Conservation (phyloP, 2,797 vertebrate genomes). For the Botia kubotai region DNA sequence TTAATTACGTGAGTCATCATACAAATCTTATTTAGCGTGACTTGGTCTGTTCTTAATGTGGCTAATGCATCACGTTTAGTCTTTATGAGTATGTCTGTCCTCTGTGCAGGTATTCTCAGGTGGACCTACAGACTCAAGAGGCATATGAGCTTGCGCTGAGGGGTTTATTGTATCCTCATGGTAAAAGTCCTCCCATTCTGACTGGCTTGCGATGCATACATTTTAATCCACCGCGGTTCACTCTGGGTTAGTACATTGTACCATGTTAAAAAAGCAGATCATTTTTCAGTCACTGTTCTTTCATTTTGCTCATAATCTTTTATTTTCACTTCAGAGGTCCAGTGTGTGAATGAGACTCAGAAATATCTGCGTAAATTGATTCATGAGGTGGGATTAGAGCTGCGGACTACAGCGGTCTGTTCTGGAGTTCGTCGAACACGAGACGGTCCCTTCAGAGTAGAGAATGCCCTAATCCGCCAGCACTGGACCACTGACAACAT, state of each 20-base stretch:
- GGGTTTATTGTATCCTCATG: slow-evolving; percentile 85
- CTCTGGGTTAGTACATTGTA: slow-evolving; percentile 80
- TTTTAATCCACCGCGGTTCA: slow-evolving; percentile 88
- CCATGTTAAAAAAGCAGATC: neutral
- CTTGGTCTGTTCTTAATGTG: neutral
- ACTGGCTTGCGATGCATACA: slow-evolving; percentile 83
- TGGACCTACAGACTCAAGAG: slow-evolving; percentile 89
- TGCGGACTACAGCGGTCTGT: slow-evolving; percentile 87
- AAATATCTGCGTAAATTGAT: slow-evolving; percentile 87
- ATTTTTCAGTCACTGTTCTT: neutral
- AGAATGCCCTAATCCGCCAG: slow-evolving; percentile 81
- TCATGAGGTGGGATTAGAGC: slow-evolving; percentile 92
- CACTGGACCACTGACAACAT: slow-evolving; percentile 84
- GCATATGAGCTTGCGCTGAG: slow-evolving; percentile 90
- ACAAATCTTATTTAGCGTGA: neutral
- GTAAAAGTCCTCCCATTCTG: slow-evolving; percentile 86
- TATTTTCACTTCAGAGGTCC: slow-evolving; percentile 81
- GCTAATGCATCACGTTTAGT: neutral
- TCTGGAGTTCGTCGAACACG: slow-evolving; percentile 84
- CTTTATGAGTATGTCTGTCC: neutral
- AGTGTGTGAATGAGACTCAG: slow-evolving; percentile 93
- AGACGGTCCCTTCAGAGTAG: slow-evolving; percentile 85
- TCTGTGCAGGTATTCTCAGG: slow-evolving; percentile 82
- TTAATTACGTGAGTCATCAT: slow-evolving; percentile 82
- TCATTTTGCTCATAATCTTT: neutral